phyloP scores from a whole-genome alignment of 1,140 invertebrate species.

The Zaprionus tsacasi region DNA sequence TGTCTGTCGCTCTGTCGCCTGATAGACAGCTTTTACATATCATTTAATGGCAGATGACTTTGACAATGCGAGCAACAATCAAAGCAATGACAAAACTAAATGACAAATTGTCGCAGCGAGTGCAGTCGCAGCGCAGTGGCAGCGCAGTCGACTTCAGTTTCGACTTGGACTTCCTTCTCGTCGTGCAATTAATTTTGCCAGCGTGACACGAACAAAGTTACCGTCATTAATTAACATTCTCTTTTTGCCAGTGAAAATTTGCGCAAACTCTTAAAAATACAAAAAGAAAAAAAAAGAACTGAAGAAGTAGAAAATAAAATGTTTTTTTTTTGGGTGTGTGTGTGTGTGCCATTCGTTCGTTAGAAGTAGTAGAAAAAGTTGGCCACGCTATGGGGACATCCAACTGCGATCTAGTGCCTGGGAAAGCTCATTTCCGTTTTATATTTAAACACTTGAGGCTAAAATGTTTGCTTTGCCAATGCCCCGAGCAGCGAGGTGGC shows the following conservation, averaged over 20 bases:
- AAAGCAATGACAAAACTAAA: conserved; percentile 44
- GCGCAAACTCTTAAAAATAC: neutral
- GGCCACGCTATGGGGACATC: conserved; percentile 19
- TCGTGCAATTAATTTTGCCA: conserved; percentile 67
- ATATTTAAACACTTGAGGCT: conserved; percentile 82
- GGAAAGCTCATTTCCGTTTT: conserved; percentile 81
- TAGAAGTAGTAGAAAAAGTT: conserved; percentile 24
- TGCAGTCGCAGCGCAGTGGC: neutral
- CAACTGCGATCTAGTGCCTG: conserved; percentile 27
- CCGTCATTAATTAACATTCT: conserved; percentile 75
- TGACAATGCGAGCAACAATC: conserved; percentile 30
- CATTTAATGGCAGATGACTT: conserved; percentile 45
- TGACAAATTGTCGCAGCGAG: conserved; percentile 32
- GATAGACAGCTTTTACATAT: conserved; percentile 47
- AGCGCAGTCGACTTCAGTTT: conserved; percentile 38
- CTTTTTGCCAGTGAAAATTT: conserved; percentile 19
- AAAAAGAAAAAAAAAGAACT: neutral
- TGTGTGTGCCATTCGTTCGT: conserved; percentile 44
- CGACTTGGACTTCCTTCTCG: conserved; percentile 16
- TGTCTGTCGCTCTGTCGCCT: conserved; percentile 19
- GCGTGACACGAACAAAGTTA: conserved; percentile 68
- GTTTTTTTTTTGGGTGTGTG: conserved; percentile 4
- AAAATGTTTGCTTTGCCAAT: conserved; percentile 79
- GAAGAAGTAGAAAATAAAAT: conserved; percentile 1
- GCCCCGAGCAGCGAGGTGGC: conserved; percentile 21